phyloP scores from a whole-genome alignment of 2,888 invertebrate genomes.

The Drosophila testacea region DNA sequence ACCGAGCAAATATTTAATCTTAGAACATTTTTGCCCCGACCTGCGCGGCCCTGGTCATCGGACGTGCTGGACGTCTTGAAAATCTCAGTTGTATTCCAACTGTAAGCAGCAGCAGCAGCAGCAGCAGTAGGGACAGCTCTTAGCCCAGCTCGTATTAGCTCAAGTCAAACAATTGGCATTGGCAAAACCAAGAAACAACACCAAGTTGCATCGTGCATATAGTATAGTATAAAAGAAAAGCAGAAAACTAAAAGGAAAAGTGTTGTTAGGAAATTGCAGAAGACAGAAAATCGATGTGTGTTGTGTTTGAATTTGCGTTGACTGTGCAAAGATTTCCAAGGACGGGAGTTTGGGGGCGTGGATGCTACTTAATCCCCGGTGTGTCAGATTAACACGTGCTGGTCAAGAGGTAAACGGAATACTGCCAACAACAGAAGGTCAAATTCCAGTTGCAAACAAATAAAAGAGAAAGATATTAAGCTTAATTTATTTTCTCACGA shows the following conservation, averaged over 20 bases:
- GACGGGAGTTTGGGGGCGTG: constrained; percentile 9
- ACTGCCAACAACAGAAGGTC: constrained; percentile 61
- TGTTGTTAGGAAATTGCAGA: constrained; percentile 75
- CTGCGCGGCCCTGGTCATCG: constrained; percentile 25
- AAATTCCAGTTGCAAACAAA: constrained; percentile 43
- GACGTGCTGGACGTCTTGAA: constrained; percentile 66
- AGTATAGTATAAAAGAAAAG: constrained; percentile 14
- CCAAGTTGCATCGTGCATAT: constrained; percentile 68
- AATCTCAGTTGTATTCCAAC: constrained; percentile 73
- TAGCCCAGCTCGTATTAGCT: constrained; percentile 70
- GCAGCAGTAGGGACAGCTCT: constrained; percentile 26
- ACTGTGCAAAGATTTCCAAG: constrained; percentile 45
- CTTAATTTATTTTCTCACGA: not conserved
- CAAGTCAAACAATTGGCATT: constrained; percentile 78
- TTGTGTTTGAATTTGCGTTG: constrained; percentile 37
- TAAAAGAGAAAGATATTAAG: constrained; percentile 22
- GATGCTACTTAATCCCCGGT: constrained; percentile 68
- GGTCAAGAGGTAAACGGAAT: constrained; percentile 42
- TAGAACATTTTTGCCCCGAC: constrained; percentile 55
- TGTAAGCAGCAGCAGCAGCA: constrained; percentile 34
- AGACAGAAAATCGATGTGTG: constrained; percentile 73
- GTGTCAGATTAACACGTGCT: constrained; percentile 77
- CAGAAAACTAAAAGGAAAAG: constrained; percentile 49
- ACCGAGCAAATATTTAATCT: constrained; percentile 76
- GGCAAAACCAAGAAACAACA: constrained; percentile 58